These are phyloP conservation scores for Andrena praecox DNA, from an alignment of 2,888 invertebrate genomes.

Conservation along the genomic window DNA sequence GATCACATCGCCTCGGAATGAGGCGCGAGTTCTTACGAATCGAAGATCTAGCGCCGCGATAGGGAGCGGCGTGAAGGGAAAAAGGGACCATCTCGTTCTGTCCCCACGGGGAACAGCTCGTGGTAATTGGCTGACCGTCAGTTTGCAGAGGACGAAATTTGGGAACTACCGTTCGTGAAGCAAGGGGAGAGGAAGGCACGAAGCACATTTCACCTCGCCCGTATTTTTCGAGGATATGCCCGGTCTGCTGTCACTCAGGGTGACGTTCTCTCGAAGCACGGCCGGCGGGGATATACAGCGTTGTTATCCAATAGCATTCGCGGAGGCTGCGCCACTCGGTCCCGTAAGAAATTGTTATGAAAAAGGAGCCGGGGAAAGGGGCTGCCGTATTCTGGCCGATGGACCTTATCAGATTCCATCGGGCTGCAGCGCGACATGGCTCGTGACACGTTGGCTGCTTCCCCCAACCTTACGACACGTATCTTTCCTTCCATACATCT, in stretches of 20 bases:
- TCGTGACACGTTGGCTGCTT: slow-evolving; percentile 7
- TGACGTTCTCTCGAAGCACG: slow-evolving; percentile 9
- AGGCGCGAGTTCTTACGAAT: background rate
- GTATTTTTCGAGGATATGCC: slow-evolving; percentile 20
- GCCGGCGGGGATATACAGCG: background rate
- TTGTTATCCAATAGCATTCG: slow-evolving; percentile 19
- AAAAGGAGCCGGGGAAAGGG: slow-evolving; percentile 38
- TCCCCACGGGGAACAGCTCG: background rate
- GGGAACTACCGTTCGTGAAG: slow-evolving; percentile 9
- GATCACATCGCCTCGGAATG: too few relatives aligned
- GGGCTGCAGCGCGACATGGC: slow-evolving; percentile 42
- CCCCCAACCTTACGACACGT: slow-evolving; percentile 28
- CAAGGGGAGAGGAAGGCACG: background rate
- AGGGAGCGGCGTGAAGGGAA: background rate
- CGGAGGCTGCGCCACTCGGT: background rate
- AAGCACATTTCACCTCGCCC: background rate
- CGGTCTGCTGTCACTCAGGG: background rate
- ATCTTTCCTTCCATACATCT: slow-evolving; percentile 19
- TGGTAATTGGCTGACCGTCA: background rate
- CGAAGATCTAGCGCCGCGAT: background rate
- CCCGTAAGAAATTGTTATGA: slow-evolving; percentile 36
- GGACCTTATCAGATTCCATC: slow-evolving; percentile 46
- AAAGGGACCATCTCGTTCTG: too few relatives aligned
- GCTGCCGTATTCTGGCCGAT: slow-evolving; percentile 27
- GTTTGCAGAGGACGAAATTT: background rate